Evolutionary conservation across 1,140 invertebrate species (phyloP).

Genomic region (Euborellia annulipes): DNA sequence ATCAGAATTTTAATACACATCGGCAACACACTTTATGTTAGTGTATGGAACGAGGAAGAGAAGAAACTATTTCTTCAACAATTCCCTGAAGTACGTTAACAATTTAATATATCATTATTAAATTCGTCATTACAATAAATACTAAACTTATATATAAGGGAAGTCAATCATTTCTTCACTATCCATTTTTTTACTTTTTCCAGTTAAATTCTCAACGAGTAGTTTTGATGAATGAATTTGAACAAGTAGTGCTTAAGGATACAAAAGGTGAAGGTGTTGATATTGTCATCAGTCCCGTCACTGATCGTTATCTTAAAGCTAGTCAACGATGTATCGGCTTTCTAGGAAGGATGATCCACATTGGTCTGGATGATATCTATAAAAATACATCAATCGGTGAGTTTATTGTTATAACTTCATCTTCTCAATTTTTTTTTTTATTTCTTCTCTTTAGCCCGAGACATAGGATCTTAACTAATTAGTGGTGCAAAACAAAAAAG

Average conservation of each 20-base stretch:
- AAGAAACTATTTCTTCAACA: too few species aligned
- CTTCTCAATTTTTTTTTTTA: too few species aligned
- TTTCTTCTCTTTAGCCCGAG: too few species aligned
- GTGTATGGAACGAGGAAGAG: too few species aligned
- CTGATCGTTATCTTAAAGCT: conserved; percentile 33
- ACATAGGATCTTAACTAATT: too few species aligned
- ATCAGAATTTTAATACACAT: too few species aligned
- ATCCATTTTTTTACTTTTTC: background rate
- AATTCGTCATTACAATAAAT: background rate
- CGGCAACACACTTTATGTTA: too few species aligned
- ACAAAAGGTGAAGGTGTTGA: background rate
- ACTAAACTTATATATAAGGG: background rate
- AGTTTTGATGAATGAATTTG: background rate
- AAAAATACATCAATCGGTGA: background rate
- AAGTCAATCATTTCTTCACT: background rate
- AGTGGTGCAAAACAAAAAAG: too few species aligned
- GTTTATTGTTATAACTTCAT: too few species aligned
- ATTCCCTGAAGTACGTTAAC: too few species aligned
- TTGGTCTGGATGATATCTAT: conserved; percentile 26
- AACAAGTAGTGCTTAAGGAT: background rate
- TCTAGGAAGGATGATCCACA: conserved; percentile 44
- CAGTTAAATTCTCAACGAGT: background rate
- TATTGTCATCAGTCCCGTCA: conserved; percentile 1
- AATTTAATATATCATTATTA: background rate
- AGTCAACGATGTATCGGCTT: conserved; percentile 37